phyloP scores from a whole-genome alignment of 1,140 invertebrate species.

The Zaprionus camerounensis region DNA sequence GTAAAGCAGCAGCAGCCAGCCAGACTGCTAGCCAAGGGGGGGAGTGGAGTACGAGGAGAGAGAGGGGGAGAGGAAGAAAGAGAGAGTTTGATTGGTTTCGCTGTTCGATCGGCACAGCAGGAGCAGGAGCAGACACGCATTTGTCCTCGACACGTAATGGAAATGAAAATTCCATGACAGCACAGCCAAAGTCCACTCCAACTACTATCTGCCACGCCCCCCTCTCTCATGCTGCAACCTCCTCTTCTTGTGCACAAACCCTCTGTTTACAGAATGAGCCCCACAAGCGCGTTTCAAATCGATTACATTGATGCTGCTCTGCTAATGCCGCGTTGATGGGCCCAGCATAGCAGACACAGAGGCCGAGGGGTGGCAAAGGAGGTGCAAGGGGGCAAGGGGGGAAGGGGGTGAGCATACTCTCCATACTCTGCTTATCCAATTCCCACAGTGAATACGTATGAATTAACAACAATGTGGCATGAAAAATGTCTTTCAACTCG shows the following conservation, averaged over 20 bases:
- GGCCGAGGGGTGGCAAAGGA: neutral
- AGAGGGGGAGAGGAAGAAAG: neutral
- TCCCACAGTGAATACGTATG: conserved; percentile 24
- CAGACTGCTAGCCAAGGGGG: neutral
- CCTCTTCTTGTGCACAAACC: too few species aligned
- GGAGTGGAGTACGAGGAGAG: neutral
- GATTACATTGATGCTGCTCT: conserved; percentile 27
- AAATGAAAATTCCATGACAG: conserved; percentile 36
- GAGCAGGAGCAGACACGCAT: conserved; percentile 10
- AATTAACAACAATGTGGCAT: conserved; percentile 54
- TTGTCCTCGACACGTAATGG: conserved; percentile 38
- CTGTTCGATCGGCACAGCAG: neutral
- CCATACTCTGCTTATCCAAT: neutral
- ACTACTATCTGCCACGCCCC: neutral
- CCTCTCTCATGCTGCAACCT: neutral
- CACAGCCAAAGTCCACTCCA: conserved; percentile 4
- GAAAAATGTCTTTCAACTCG: conserved; percentile 23
- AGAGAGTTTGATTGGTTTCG: neutral
- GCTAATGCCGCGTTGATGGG: conserved; percentile 21
- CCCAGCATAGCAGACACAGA: neutral
- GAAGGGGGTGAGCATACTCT: neutral
- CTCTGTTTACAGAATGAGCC: conserved; percentile 17
- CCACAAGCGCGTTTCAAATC: conserved; percentile 31
- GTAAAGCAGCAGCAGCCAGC: conserved; percentile 17
- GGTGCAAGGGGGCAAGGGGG: neutral